Evolutionary conservation across 2,888 invertebrate species (phyloP), one percentile per base, ranked within the genome.

Genomic region (Eubasilissa splendida): DNA sequence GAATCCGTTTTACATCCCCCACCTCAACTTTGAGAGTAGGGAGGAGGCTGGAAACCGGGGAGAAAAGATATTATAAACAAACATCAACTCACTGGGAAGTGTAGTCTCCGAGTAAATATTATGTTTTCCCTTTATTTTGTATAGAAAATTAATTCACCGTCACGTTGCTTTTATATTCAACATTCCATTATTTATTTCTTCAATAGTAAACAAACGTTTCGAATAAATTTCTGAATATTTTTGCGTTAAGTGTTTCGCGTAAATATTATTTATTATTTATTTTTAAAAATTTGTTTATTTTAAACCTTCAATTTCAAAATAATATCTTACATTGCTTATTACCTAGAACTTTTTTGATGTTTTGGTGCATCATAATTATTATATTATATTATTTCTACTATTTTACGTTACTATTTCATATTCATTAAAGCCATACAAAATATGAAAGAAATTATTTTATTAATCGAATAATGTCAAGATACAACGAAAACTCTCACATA

Each of bases 101-200:
- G 50, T 68, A 71, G 71, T 73, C 42, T 22, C 31, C 33, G 42
- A 56, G 71, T 73, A 73, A 73, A 73, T 56, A 73, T 73, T 73
- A 33, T 31, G 33, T 33, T 73, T 53, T 33, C 42, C 71, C 71
- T 31, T 73, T 56, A 73, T 56, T 58, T 54, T 73, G 71, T 73
- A 31, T 73, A 14, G 33, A 33, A 73, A 73, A 73, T 73, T 54
- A 73, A 73, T 73, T 54, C 71, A 33, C 33, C 42, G 71, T 73
- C 71, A 73, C 71, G 71, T 56, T 73, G 31, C 71, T 56, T 73
- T 73, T 73, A 73, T 73, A 73, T 56, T 58, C 71, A 42, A 58
- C 56, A 73, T 56, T 54, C 71, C 71, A 73, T 73, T 73, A 73
- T 73, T 73, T 73, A 73, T 73, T 73, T 33, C 33, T 54, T 8